Base-by-base conservation (phyloP, 2,888 invertebrate genomes). In the Artemia sinica region DNA sequence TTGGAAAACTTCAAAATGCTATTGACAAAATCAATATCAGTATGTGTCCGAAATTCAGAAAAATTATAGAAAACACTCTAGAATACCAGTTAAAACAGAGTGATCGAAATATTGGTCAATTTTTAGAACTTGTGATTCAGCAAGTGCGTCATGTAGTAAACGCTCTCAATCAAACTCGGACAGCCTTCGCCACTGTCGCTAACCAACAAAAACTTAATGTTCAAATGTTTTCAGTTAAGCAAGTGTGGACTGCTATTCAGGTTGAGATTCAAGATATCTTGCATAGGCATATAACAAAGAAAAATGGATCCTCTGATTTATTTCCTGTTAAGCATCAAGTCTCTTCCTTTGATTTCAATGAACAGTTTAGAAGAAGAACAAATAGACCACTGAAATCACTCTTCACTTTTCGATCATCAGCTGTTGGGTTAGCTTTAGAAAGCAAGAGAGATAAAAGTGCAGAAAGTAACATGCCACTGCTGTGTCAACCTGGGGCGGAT, bases 141-240 rank as follows among this genome's bases (percentile, higher is more conserved):
- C 86, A 93, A 75, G 91, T 93, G 79, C 84, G 88, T 70, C 84
- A 85, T 65, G 86, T 94, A 52, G 85, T 90, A 28, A 83, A 84
- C 71, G 85, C 86, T n/a, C 69, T 87, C 88, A 78, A 90, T 88
- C 77, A 84, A 86, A 72, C 82, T 83, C 49, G 81, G 85, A 58
- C 58, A 14, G 58, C 58, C 8, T 58, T 58, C 18, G 58, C 58
- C 9, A 58, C 58, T n/a, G 58, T 58, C 58, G 58, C 58, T 58
- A 58, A 58, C 58, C 14, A 58, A 9, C 58, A 18, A 58, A 58
- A 58, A 18, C 58, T 58, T 18, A 14, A n/a, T 14, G 18, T 58
- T 18, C 58, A 58, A 2, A n/a, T 58, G 58, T 58, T 58, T 58
- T 58, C 58, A 58, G 58, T 69, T 78, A 79, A 71, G 73, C 81